Evolutionary conservation across 2,113 vertebrate species (phyloP), one percentile per base, ranked within the genome.

Genomic region (Gobius niger): DNA sequence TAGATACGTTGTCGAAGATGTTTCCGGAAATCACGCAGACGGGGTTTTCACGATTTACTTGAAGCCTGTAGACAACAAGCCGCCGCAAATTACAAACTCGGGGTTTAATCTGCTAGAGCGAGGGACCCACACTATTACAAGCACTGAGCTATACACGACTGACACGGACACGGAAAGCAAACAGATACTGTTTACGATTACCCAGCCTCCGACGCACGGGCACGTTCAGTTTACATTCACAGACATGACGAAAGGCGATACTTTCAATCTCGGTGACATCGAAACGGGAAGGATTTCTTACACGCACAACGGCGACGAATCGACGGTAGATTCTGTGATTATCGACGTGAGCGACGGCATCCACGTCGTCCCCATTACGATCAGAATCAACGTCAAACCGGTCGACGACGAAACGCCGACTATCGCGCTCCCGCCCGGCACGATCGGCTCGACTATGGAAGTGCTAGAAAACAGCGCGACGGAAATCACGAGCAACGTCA

Each of bases 1-100:
- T 66, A 93, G 87, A 41, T 99, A 93, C 84, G 94, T 76, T 11
- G 96, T 98, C n/a, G 94, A 95, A 69, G 97, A 99, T 83, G 86
- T 85, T 0, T 92, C 94, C 56, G 94, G 95, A 70, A 98, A 99
- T 62, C 72, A 72, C 2, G 91, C 89, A 0, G 74, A 86, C 7
- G 97, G 95, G 14, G 84, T 90, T 54, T 98, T 98, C 65, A 95
- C 94, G 0, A 92, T 99, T 73, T 93, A 95, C 81, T 65, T 99
- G 63, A 94, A 98, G 78, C 96, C 97, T 0, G 95, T 97, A 63
- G 93, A 99, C 88, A 98, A 98, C 84, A 96, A 94, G 42, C 96
- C 97, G 0, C 97, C 97, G 0, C 93, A 94, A 82, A 96, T 98
- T 68, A 96, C 93, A 63, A 98, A 98, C 80, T 95, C 94, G 1